phyloP scores from a whole-genome alignment of 2,888 invertebrate species.

The Spodoptera exigua region DNA sequence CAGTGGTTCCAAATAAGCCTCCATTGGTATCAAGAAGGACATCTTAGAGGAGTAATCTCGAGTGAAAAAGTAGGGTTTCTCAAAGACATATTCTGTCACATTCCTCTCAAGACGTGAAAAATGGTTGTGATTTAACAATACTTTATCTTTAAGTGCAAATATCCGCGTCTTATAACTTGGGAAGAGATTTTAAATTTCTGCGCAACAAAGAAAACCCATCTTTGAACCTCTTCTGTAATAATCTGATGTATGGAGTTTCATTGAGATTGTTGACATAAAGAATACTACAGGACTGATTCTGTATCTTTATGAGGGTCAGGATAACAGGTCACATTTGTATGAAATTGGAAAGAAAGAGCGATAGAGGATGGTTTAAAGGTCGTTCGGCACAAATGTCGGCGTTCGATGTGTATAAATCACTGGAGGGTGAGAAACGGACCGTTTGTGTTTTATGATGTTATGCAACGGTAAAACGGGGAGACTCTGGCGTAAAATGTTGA shows the following conservation, averaged over 20 bases:
- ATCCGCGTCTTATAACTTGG: too few relatives aligned
- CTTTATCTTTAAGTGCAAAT: too few relatives aligned
- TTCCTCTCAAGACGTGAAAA: too few relatives aligned
- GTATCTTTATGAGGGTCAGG: constrained; percentile 1
- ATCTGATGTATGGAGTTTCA: too few relatives aligned
- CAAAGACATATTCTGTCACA: too few relatives aligned
- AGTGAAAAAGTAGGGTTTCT: neutral
- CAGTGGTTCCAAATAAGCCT: neutral
- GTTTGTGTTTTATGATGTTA: constrained; percentile 7
- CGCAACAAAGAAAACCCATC: too few relatives aligned
- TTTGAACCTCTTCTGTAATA: too few relatives aligned
- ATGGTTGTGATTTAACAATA: neutral
- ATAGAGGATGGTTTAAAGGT: constrained; percentile 35
- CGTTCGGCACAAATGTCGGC: constrained; percentile 26
- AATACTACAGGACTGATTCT: too few relatives aligned
- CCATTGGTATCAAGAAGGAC: neutral
- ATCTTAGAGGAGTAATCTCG: neutral
- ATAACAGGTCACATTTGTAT: neutral
- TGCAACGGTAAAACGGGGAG: neutral
- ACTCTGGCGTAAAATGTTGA: neutral
- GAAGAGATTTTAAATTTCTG: too few relatives aligned
- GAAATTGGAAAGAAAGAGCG: constrained; percentile 21
- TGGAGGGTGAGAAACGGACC: constrained; percentile 8
- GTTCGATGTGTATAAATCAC: constrained; percentile 30
- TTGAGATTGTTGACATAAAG: too few relatives aligned